Percentiles rank a stretch among this genome's conserved stretches.
phyloP scores from a whole-genome alignment of 1,140 invertebrate genomes.

The Sarcophaga bullata region DNA sequence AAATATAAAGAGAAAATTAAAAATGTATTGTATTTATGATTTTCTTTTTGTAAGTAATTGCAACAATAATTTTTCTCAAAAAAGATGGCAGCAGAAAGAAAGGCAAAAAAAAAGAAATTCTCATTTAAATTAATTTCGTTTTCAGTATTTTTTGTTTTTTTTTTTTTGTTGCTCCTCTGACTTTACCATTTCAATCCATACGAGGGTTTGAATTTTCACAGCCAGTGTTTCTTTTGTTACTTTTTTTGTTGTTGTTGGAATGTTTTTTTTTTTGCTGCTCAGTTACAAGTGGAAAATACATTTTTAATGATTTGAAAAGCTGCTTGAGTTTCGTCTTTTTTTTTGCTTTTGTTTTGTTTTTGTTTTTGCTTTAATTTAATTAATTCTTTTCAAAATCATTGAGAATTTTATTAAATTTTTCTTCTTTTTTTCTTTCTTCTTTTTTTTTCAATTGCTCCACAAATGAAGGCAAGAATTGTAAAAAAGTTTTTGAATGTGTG shows the following conservation, averaged over 20 bases:
- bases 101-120: not conserved
- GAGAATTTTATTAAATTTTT: not conserved
- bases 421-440: not conserved
- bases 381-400: not conserved
- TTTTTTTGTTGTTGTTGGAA: no score
- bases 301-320: conserved; percentile 2
- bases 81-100: no score
- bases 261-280: not conserved
- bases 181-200: not conserved
- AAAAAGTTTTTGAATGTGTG: no score
- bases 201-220: not conserved
- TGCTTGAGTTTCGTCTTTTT: conserved; percentile 8
- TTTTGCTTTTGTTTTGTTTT: not conserved
- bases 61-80: not conserved
- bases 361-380: not conserved
- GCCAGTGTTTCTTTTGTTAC: not conserved
- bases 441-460: not conserved
- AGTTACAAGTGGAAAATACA: not conserved
- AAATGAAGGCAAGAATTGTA: not conserved
- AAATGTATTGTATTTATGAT: not conserved
- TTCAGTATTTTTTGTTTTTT: not conserved
- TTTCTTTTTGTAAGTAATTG: conserved; percentile 10
- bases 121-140: conserved; percentile 16
- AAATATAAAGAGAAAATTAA: no score
- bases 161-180: not conserved